These are phyloP conservation scores for Plodia interpunctella DNA, from an alignment of 1,140 invertebrate species.

Conservation along the genomic window DNA sequence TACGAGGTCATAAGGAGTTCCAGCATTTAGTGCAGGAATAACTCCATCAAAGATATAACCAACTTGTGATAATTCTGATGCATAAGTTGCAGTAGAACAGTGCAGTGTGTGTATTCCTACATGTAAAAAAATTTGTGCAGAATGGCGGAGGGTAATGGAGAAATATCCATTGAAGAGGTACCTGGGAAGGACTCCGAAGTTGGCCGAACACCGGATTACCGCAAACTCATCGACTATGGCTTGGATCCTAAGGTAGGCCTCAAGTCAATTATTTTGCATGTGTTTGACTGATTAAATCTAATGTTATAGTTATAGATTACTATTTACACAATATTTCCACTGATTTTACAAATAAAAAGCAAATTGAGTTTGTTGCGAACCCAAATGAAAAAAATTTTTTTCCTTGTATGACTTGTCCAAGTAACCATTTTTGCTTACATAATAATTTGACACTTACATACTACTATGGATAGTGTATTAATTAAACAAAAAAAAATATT, in stretches of 20 bases:
- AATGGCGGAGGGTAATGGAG: slow-evolving; percentile 95
- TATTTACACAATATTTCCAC: too few species aligned
- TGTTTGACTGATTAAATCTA: neutral
- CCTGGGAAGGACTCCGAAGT: slow-evolving; percentile 84
- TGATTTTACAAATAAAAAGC: too few species aligned
- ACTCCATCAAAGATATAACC: slow-evolving; percentile 14
- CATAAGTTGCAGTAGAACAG: slow-evolving; percentile 29
- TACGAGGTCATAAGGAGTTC: slow-evolving; percentile 40
- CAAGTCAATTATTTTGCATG: neutral
- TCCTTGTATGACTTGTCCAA: too few species aligned
- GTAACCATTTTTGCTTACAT: too few species aligned
- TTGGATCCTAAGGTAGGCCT: slow-evolving; percentile 89
- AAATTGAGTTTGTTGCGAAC: too few species aligned
- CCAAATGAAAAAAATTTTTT: too few species aligned
- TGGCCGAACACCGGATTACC: slow-evolving; percentile 90
- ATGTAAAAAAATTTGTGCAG: slow-evolving; percentile 75
- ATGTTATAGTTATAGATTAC: too few species aligned
- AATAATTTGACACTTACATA: too few species aligned
- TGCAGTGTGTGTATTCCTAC: slow-evolving; percentile 56
- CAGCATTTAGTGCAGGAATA: slow-evolving; percentile 29
- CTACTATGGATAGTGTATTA: too few species aligned
- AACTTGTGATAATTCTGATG: slow-evolving; percentile 25
- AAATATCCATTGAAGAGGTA: slow-evolving; percentile 88
- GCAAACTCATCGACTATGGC: slow-evolving; percentile 94
- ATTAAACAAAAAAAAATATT: too few species aligned